A percentile compares a stretch with the other conserved stretches of the same genome.
Conservation (phyloP, 1,140 invertebrate species). For the Drosophila tsacasi region DNA sequence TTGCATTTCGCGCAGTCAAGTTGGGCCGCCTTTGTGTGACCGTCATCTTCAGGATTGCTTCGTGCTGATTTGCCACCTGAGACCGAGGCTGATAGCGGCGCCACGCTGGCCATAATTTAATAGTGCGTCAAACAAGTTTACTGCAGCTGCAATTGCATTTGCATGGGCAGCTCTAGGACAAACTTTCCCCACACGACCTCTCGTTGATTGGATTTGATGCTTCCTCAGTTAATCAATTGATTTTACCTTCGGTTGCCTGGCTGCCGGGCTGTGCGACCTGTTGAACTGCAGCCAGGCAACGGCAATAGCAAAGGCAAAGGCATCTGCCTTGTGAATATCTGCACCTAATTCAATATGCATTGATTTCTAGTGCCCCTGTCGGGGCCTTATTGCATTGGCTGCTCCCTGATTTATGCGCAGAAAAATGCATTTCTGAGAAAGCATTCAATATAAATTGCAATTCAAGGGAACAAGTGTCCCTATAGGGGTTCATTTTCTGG, state of each 20-base stretch:
- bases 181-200: constrained; percentile 11
- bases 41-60: constrained; percentile 15
- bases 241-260: constrained; percentile 30
- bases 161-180: constrained; percentile 13
- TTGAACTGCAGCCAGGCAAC: constrained; percentile 27
- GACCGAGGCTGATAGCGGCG: neutral
- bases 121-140: constrained; percentile 38
- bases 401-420: constrained; percentile 16
- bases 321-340: constrained; percentile 4
- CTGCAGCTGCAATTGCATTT: constrained; percentile 44
- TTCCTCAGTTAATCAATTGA: constrained; percentile 53
- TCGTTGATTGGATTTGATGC: constrained; percentile 47
- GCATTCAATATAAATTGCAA: constrained; percentile 2
- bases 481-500: neutral
- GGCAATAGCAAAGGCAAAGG: neutral
- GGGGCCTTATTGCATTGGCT: constrained; percentile 29
- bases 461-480: neutral
- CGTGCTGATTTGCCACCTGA: constrained; percentile 48
- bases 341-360: constrained; percentile 41
- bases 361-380: constrained; percentile 27
- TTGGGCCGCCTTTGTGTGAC: constrained; percentile 18
- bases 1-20: constrained; percentile 21
- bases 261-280: constrained; percentile 1
- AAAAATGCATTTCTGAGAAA: constrained; percentile 18
- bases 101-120: constrained; percentile 46